Base-by-base conservation (phyloP, 2,888 invertebrate species). In the Scaptomyza reducta region DNA sequence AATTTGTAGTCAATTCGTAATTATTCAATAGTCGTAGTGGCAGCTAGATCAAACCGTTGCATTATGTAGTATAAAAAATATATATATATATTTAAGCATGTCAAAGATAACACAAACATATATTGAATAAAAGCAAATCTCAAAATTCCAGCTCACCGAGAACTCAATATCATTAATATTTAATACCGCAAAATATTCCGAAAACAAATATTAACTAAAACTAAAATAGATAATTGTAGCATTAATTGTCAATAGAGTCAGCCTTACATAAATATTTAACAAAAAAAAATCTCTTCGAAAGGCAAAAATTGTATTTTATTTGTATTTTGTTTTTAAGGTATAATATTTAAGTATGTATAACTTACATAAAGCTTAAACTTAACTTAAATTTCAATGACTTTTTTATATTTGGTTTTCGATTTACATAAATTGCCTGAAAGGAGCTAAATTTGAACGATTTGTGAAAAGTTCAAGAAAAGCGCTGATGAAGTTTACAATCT, bases 11-110 rank as follows among this genome's bases (percentile, higher is more conserved):
- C 64, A 63, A 25, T 40, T 41, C 10, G 18, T n/a, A 63, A 56
- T 33, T 31, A 65, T 54, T 64, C 31, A 65, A 65, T 54, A 49
- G 47, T 55, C 55, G 29, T 54, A 65, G 31, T 33, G 14, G 31
- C 64, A 31, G 38, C 49, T 64, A 18, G 42, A 29, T 47, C 42
- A 41, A 16, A 16, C 46, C 41, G n/a, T 31, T 54, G 41, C 29
- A 62, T 45, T 45, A 40, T 40, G 62, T 51, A 51, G 62, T 13
- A 41, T 27, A 50, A 25, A 51, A 9, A n/a, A 31, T 31, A 31
- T 31, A 31, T 31, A 31, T 31, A 31, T 10, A 10, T 29, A 29
- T 10, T 29, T 29, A 64, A 31, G 42, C 41, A 41, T 51, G 57
- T 41, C 41, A 57, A 41, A 18, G 27, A 53, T 18, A 16, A 54